These are phyloP conservation scores for Tolmerus cingulatus DNA, from an alignment of 2,888 invertebrate genomes.

Conservation along the genomic window DNA sequence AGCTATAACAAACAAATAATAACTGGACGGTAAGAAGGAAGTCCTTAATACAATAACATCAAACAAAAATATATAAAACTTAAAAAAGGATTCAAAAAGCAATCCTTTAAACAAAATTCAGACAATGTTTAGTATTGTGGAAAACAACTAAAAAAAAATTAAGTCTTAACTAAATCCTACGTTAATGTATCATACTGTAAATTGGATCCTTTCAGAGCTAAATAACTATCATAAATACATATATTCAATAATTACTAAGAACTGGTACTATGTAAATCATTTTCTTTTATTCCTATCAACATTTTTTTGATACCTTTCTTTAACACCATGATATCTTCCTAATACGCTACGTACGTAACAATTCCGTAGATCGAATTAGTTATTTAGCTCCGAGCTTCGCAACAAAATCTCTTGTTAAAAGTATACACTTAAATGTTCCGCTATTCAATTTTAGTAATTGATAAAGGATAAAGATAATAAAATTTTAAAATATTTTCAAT, in stretches of 20 bases:
- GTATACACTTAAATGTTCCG: not conserved
- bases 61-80: not conserved
- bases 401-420: not conserved
- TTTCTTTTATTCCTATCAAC: too few relatives aligned
- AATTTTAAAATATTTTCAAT: slow-evolving; percentile 21
- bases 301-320: not conserved
- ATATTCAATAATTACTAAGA: not conserved
- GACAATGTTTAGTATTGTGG: not conserved
- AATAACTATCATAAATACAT: not conserved
- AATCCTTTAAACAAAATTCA: not conserved
- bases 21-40: not conserved
- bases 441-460: not conserved
- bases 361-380: not conserved
- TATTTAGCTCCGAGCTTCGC: not conserved
- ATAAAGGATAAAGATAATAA: not conserved
- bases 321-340: not conserved
- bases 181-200: not conserved
- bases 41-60: not conserved
- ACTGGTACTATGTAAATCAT: not conserved
- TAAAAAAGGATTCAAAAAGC: not conserved
- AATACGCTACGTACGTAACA: not conserved
- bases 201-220: not conserved
- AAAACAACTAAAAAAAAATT: not conserved
- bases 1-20: not conserved
- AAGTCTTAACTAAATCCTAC: not conserved